Evolutionary conservation across 2,888 invertebrate genomes (phyloP).

Genomic region (Heliconius hortense): DNA sequence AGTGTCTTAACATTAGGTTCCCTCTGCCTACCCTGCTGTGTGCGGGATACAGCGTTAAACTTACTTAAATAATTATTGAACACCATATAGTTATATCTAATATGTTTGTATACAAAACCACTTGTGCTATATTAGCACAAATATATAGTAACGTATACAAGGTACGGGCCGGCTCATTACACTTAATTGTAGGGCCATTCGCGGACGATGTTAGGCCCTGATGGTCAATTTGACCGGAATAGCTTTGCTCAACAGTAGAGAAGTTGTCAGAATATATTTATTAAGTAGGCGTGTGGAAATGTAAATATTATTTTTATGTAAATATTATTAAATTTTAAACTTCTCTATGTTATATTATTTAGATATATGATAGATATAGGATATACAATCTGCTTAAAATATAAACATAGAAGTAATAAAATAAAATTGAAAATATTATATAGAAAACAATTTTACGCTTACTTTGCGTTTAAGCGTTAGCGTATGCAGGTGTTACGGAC

Average conservation of each 20-base stretch:
- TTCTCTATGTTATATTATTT: background rate
- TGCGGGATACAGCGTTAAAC: no score
- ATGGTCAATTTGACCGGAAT: constrained; percentile 68
- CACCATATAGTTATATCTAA: background rate
- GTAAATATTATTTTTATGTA: background rate
- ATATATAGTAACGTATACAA: constrained; percentile 55
- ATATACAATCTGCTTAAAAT: no score
- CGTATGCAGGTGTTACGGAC: constrained; percentile 70
- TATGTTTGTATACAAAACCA: constrained; percentile 16
- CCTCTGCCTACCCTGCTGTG: no score
- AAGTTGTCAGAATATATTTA: constrained; percentile 63
- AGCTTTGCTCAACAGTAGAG: constrained; percentile 60
- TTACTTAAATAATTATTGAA: background rate
- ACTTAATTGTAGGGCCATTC: constrained; percentile 80
- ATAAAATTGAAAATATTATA: constrained; percentile 41
- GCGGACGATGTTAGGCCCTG: constrained; percentile 68
- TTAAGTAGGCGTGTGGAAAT: constrained; percentile 15
- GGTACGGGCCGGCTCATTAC: constrained; percentile 71
- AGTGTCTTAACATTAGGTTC: no score
- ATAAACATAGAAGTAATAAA: no score
- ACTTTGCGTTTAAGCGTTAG: constrained; percentile 68
- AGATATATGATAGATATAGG: no score
- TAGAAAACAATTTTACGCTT: constrained; percentile 74
- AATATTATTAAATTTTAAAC: background rate
- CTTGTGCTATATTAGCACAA: constrained; percentile 30